Base-by-base conservation (phyloP, 2,113 vertebrate species). In the Passer montanus region DNA sequence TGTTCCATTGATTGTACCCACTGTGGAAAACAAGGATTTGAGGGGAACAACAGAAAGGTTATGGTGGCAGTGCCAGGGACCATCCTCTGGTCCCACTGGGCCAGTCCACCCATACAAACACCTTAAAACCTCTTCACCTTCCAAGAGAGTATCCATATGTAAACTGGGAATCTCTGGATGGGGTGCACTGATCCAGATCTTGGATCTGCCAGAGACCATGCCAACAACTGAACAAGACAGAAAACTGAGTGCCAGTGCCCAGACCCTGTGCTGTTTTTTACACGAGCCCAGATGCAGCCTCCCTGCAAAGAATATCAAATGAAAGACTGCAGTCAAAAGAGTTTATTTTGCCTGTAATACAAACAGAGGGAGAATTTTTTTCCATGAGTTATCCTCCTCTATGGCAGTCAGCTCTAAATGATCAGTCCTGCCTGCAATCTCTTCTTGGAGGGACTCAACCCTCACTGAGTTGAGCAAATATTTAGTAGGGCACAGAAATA, bases 61-160 rank as follows among this genome's bases (percentile, higher is more conserved):
- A 4, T 15, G 23, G 46, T 66, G 67, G 26, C n/a, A 73, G 68
- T 62, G 16, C 27, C 46, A 60, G 27, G 55, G n/a, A 56, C 20
- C 19, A 20, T 44, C 11, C 7, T 43, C 21, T 55, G 50, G 28
- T 30, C 37, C 19, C 11, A 8, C 18, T 41, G 50, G 30, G 16
- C 10, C 55, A 37, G 15, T 78, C 15, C 58, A 77, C 20, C 55
- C 31, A 4, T 8, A 21, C 0, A 2, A 7, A 46, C 4, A 6
- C 6, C 9, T 17, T 22, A 31, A 41, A 70, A 82, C 5, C 28
- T 46, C n/a, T 17, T 68, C 67, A 41, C 9, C 43, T 53, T 59
- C 41, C 23, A 55, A 17, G 7, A 63, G 0, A 7, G 3, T 31
- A 18, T 14, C 69, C 4, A 1, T 11, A 7, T 7, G 4, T 13